Evolutionary conservation across 2,797 vertebrate genomes (phyloP).

Genomic region (Oryzias sinensis): DNA sequence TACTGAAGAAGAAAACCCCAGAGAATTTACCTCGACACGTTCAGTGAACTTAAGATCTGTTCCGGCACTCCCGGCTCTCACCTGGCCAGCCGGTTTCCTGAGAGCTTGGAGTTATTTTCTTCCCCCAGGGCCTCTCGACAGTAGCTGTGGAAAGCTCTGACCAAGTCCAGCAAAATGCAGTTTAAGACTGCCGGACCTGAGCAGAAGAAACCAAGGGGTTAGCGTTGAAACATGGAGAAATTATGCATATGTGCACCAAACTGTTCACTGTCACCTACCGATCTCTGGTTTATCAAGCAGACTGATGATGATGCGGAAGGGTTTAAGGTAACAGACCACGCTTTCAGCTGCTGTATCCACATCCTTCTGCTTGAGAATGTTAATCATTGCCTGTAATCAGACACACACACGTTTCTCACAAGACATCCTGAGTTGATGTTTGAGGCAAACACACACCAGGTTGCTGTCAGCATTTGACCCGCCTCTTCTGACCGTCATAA

Average conservation of each 20-base stretch:
- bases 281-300: conserved; percentile 96
- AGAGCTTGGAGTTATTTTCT: conserved; percentile 79
- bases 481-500: no score
- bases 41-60: neutral
- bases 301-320: conserved; percentile 93
- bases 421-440: no score
- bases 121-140: conserved; percentile 85
- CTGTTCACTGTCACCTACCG: conserved; percentile 70
- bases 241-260: neutral
- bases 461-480: neutral
- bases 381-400: conserved; percentile 81
- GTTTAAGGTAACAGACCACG: conserved; percentile 84
- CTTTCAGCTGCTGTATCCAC: conserved; percentile 78
- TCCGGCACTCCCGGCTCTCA: conserved; percentile 42
- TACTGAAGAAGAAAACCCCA: conserved; percentile 65
- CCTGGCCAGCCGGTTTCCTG: conserved; percentile 84
- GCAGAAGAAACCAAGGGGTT: conserved; percentile 5
- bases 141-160: conserved; percentile 90
- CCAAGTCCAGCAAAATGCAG: conserved; percentile 88
- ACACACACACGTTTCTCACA: conserved; percentile 10
- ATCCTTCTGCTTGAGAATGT: conserved; percentile 87
- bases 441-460: neutral
- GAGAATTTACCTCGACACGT: no score
- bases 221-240: neutral
- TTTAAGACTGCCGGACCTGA: conserved; percentile 87